Evolutionary conservation across 1,140 invertebrate species (phyloP).

Genomic region (Diprion similis): DNA sequence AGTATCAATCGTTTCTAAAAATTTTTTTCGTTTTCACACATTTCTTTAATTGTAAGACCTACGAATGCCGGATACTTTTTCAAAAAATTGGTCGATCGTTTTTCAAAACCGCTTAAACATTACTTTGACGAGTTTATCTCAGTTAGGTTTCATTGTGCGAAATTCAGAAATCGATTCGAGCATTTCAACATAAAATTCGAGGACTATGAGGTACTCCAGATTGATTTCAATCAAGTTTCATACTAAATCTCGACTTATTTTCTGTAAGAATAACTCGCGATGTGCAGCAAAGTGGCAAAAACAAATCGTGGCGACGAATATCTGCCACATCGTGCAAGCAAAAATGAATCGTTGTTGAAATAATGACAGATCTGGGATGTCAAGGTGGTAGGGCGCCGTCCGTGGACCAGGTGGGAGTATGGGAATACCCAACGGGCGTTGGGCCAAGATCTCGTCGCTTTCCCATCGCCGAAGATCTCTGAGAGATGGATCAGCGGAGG

Average conservation of each 20-base stretch:
- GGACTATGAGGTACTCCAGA: too few relatives aligned
- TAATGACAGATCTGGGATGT: not conserved
- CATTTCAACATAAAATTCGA: too few relatives aligned
- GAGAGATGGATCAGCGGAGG: constrained; percentile 43
- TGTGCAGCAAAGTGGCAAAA: not conserved
- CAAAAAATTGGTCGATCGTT: too few relatives aligned
- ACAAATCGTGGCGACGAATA: not conserved
- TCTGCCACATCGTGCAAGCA: too few relatives aligned
- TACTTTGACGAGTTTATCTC: too few relatives aligned
- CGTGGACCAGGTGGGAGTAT: constrained; percentile 44
- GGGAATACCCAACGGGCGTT: constrained; percentile 52
- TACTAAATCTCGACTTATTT: too few relatives aligned
- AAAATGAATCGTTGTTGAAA: too few relatives aligned
- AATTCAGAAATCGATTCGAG: too few relatives aligned
- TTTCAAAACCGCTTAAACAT: too few relatives aligned
- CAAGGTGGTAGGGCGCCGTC: not conserved
- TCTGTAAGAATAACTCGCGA: not conserved
- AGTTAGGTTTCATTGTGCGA: too few relatives aligned
- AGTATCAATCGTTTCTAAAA: constrained; percentile 7
- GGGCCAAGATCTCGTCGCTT: constrained; percentile 49
- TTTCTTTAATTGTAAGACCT: constrained; percentile 11
- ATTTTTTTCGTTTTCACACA: constrained; percentile 23
- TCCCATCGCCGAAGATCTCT: constrained; percentile 41
- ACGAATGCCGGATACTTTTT: too few relatives aligned
- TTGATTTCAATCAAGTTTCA: too few relatives aligned